These are phyloP conservation scores for Sycophila sp. DNA, from an alignment of 1,140 invertebrate species.

Conservation along the genomic window DNA sequence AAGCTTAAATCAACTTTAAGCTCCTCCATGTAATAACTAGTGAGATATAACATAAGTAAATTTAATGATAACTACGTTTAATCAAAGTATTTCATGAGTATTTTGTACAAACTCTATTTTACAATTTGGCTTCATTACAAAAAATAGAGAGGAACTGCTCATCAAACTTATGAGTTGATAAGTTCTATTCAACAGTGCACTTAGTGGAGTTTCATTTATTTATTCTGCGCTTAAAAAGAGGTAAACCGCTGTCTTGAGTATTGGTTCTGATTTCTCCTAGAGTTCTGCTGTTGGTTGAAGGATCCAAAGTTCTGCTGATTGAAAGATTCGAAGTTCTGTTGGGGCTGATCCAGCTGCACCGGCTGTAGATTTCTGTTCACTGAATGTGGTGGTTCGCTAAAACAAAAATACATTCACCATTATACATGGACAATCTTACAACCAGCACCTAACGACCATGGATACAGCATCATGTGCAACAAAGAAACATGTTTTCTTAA, in stretches of 20 bases:
- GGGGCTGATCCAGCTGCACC: not conserved
- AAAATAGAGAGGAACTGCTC: not conserved
- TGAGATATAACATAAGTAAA: not conserved
- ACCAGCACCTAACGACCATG: too few species aligned
- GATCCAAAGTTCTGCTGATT: not conserved
- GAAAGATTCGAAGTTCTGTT: not conserved
- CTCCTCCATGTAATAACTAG: slow-evolving; percentile 5
- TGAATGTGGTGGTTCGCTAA: slow-evolving; percentile 25
- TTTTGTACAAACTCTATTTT: slow-evolving; percentile 34
- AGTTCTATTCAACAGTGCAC: not conserved
- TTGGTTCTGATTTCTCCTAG: not conserved
- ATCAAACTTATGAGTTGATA: not conserved
- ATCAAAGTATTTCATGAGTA: slow-evolving; percentile 12
- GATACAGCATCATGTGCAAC: too few species aligned
- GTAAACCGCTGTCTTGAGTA: not conserved
- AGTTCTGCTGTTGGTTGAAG: not conserved
- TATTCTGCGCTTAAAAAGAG: not conserved
- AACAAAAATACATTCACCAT: slow-evolving; percentile 9
- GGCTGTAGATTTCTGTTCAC: not conserved
- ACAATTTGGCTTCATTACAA: slow-evolving; percentile 11
- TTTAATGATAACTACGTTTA: not conserved
- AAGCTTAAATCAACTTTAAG: not conserved
- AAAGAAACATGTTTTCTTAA: too few species aligned
- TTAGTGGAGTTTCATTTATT: not conserved
- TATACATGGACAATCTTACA: too few species aligned